These are phyloP conservation scores for Chaetops frenatus DNA, from an alignment of 2,113 vertebrate genomes.

Conservation along the genomic window DNA sequence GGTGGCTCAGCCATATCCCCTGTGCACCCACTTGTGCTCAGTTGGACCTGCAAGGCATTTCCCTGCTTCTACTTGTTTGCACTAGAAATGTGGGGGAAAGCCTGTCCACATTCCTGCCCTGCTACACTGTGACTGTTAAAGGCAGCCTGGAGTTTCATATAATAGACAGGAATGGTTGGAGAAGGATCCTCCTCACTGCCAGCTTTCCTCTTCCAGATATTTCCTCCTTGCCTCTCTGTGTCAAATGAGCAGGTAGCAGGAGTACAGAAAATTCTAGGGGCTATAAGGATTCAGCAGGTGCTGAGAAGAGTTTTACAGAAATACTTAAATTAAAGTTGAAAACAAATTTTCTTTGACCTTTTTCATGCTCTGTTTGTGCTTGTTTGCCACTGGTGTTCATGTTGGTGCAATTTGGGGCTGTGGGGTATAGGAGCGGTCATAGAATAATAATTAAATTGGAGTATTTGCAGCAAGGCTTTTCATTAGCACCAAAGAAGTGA, in stretches of 20 bases:
- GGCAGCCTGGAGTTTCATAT: not conserved
- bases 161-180: not conserved
- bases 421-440: slow-evolving; percentile 37
- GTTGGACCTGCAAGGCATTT: not conserved
- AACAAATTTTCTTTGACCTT: slow-evolving; percentile 43
- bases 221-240: not conserved
- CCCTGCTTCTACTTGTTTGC: not conserved
- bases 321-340: not conserved
- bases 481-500: slow-evolving; percentile 21
- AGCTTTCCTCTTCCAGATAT: not conserved
- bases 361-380: slow-evolving; percentile 19
- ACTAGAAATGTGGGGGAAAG: not conserved
- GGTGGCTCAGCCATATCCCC: not conserved
- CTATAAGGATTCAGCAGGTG: not conserved
- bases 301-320: not conserved
- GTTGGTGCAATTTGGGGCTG: slow-evolving; percentile 42
- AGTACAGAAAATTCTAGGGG: not conserved
- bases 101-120: not conserved
- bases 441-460: slow-evolving; percentile 18
- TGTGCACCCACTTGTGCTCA: accelerated
- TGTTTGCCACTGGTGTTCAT: not conserved
- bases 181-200: not conserved
- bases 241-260: not conserved
- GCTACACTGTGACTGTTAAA: not conserved
- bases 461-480: slow-evolving; percentile 33